A percentile compares a stretch with the other conserved stretches of the same genome.
These are phyloP conservation scores for Siderastrea siderea DNA, from an alignment of 92 coral and sea anemone genomes.

Conservation along the genomic window DNA sequence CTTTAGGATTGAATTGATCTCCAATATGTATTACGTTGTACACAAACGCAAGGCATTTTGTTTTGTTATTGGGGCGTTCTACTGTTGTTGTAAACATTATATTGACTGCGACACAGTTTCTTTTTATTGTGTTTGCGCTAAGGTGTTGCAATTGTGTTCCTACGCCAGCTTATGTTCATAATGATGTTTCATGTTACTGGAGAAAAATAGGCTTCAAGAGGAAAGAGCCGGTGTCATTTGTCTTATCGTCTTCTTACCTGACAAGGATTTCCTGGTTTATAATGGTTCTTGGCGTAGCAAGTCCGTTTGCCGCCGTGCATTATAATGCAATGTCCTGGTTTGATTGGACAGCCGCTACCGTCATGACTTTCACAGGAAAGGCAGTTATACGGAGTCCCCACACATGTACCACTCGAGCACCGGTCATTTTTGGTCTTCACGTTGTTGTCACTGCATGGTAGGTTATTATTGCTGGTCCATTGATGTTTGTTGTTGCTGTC, in stretches of 20 bases:
- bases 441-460: constrained; percentile 85
- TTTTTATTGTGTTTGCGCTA: too few species aligned
- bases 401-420: constrained; percentile 81
- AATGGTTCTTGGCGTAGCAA: constrained; percentile 72
- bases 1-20: too few species aligned
- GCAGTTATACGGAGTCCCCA: constrained; percentile 88
- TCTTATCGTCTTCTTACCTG: constrained; percentile 64
- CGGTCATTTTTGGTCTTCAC: constrained; percentile 87
- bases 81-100: too few species aligned
- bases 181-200: too few species aligned
- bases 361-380: constrained; percentile 88
- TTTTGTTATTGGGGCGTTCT: too few species aligned
- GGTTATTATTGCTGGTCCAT: constrained; percentile 91
- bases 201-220: too few species aligned
- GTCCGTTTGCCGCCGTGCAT: constrained; percentile 66
- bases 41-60: too few species aligned
- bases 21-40: too few species aligned
- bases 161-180: too few species aligned
- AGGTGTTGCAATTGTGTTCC: too few species aligned
- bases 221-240: too few species aligned
- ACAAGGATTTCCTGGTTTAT: constrained; percentile 92
- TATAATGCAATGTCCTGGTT: constrained; percentile 79
- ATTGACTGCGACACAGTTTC: too few species aligned
- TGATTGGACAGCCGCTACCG: constrained; percentile 86
- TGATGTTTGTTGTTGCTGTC: constrained; percentile 81